phyloP scores from a whole-genome alignment of 2,797 vertebrate genomes.

The Cossypha heuglini region DNA sequence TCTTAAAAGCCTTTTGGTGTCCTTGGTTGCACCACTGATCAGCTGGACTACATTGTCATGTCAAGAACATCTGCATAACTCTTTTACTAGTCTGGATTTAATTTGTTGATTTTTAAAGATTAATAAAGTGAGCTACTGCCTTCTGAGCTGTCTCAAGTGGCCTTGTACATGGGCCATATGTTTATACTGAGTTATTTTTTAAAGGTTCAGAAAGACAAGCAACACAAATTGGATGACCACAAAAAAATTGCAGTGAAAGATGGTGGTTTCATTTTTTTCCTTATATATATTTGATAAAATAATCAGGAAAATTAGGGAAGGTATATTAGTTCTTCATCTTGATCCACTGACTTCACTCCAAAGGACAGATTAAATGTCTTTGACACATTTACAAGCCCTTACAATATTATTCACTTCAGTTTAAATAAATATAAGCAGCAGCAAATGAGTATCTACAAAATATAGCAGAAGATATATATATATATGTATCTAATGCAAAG shows the following conservation, averaged over 20 bases:
- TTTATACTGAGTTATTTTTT: background rate
- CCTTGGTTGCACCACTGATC: background rate
- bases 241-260: background rate
- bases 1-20: background rate
- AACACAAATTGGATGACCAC: background rate
- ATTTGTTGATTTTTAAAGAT: background rate
- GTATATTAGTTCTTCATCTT: background rate
- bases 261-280: background rate
- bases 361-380: background rate
- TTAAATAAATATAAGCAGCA: background rate
- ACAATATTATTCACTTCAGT: background rate
- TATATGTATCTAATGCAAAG: background rate
- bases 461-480: background rate
- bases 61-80: background rate
- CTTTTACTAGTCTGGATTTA: background rate
- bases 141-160: background rate
- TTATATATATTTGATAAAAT: background rate
- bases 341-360: background rate
- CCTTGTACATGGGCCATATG: too few relatives aligned
- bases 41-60: background rate
- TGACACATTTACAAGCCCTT: background rate
- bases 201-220: background rate
- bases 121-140: background rate
- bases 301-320: background rate
- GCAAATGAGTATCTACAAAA: background rate